Percentiles rank a stretch among this genome's conserved stretches.
phyloP scores from a whole-genome alignment of 2,797 vertebrate species.

The Myiothlypis coronata region DNA sequence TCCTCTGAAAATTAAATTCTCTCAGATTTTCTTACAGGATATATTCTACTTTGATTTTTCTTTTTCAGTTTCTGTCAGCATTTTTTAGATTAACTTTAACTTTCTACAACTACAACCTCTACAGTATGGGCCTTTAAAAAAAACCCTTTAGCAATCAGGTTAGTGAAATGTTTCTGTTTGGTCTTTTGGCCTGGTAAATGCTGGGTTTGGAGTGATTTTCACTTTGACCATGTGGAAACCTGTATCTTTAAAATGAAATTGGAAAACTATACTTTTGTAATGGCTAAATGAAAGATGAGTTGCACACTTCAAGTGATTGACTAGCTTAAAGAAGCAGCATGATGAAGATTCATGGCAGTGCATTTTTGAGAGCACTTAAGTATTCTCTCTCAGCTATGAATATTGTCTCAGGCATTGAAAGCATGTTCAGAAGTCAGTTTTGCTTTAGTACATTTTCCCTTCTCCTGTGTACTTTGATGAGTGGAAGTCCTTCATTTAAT shows the following conservation, averaged over 20 bases:
- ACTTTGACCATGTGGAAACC: not conserved
- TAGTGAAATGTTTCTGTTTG: not conserved
- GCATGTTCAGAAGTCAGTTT: not conserved
- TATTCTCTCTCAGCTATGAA: not conserved
- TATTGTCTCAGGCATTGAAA: not conserved
- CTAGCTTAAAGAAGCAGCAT: not conserved
- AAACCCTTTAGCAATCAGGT: not conserved
- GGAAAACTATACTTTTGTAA: not conserved
- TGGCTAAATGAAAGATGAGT: not conserved
- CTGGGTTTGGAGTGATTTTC: not conserved
- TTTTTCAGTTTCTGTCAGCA: not conserved
- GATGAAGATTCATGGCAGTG: not conserved
- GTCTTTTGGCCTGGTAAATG: not conserved
- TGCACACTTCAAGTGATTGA: not conserved
- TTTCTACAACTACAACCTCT: not conserved
- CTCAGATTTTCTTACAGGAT: not conserved
- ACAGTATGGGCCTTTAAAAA: not conserved
- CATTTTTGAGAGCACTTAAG: not conserved
- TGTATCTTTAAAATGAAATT: not conserved
- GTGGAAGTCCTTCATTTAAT: not conserved
- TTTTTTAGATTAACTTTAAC: not conserved
- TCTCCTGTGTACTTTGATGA: not conserved
- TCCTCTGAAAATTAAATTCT: not conserved
- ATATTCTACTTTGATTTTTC: not conserved
- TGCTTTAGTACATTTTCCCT: not conserved